Conservation (phyloP, 2,797 vertebrate genomes). For the Micromesistius poutassou region DNA sequence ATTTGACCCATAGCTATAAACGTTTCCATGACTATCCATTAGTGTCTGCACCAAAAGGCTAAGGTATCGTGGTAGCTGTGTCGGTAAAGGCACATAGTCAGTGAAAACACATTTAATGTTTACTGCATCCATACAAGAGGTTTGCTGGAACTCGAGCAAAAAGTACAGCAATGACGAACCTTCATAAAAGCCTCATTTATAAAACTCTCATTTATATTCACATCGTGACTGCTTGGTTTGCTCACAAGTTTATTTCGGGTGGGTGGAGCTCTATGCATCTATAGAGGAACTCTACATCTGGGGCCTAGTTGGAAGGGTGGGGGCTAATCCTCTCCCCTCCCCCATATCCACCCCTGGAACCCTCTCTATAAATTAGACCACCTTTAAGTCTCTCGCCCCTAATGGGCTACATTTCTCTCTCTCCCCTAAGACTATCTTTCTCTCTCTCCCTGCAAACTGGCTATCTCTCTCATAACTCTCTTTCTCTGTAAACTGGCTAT, state of each 20-base stretch:
- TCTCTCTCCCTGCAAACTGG: slow-evolving; percentile 23
- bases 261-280: slow-evolving; percentile 1
- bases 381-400: neutral
- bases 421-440: slow-evolving; percentile 27
- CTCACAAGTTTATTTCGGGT: neutral
- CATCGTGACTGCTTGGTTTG: neutral
- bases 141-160: neutral
- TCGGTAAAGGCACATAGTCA: neutral
- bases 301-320: neutral
- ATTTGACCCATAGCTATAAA: neutral
- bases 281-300: neutral
- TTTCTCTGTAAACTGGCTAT: neutral
- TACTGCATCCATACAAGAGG: neutral
- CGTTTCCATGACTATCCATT: neutral
- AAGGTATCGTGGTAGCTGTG: neutral
- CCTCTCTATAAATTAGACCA: neutral
- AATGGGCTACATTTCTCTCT: neutral
- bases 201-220: neutral
- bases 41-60: neutral
- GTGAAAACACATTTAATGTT: neutral
- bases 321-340: slow-evolving; percentile 1
- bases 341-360: neutral
- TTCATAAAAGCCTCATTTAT: neutral
- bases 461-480: neutral
- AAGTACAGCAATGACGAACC: neutral